Percentiles rank a stretch among this genome's conserved stretches.
These are phyloP conservation scores for Eristalis intricaria DNA, from an alignment of 2,888 invertebrate genomes.

Conservation along the genomic window DNA sequence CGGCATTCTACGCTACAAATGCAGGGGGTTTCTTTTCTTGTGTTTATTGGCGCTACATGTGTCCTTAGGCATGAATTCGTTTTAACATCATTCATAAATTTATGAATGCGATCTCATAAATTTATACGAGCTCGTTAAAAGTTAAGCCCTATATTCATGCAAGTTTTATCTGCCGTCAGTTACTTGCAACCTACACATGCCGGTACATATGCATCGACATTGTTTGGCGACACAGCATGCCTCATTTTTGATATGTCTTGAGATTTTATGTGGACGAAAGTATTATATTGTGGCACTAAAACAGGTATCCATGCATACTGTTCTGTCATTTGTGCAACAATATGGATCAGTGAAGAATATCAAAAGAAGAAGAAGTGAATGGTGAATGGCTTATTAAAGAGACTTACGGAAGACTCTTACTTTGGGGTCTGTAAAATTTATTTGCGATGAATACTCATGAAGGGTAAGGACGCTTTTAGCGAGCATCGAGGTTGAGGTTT, in stretches of 20 bases:
- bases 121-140: neutral
- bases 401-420: neutral
- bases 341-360: neutral
- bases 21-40: neutral
- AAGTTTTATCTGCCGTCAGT: neutral
- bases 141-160: neutral
- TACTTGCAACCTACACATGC: neutral
- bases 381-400: neutral
- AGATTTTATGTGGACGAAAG: neutral
- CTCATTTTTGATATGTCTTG: neutral
- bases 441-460: neutral
- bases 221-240: neutral
- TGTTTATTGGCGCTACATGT: neutral
- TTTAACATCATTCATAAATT: neutral
- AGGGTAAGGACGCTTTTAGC: neutral
- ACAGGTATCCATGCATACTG: neutral
- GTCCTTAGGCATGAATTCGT: neutral
- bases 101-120: neutral
- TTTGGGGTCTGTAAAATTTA: neutral
- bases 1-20: neutral
- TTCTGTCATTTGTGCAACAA: neutral
- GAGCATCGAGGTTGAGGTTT: neutral
- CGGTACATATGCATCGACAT: neutral
- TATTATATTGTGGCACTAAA: neutral
- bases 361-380: neutral